Evolutionary conservation across 2,888 invertebrate species (phyloP).

Genomic region (Cryptosula pallasiana): DNA sequence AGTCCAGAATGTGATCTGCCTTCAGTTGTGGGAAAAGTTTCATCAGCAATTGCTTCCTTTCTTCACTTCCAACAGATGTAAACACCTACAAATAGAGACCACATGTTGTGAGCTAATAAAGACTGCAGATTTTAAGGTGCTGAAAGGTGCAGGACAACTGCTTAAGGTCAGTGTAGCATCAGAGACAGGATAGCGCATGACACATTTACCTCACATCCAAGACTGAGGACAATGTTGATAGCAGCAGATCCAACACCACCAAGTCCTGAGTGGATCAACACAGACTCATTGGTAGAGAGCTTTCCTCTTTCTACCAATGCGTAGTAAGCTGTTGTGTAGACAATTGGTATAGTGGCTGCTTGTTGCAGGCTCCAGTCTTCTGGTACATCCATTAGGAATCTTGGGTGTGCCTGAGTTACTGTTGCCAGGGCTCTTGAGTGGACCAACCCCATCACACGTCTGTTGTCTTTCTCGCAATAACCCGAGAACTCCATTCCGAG

Average conservation of each 20-base stretch:
- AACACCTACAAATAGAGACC: no score
- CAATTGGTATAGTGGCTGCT: conserved; percentile 90
- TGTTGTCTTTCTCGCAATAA: conserved; percentile 58
- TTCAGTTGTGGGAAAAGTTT: no score
- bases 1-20: no score
- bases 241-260: conserved; percentile 97
- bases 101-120: no score
- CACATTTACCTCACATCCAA: conserved; percentile 67
- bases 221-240: conserved; percentile 82
- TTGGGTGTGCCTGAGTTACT: conserved; percentile 74
- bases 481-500: conserved; percentile 92
- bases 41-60: no score
- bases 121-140: no score
- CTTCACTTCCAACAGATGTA: no score
- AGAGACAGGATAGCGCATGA: no score
- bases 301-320: conserved; percentile 78
- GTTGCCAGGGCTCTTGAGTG: conserved; percentile 66
- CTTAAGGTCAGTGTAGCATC: no score
- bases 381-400: conserved; percentile 74
- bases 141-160: no score
- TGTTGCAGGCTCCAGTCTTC: conserved; percentile 80
- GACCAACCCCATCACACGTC: conserved; percentile 50
- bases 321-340: conserved; percentile 82
- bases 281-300: conserved; percentile 48
- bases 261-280: conserved; percentile 90